These are phyloP conservation scores for Mola mola DNA, from an alignment of 2,113 vertebrate genomes.

Conservation along the genomic window DNA sequence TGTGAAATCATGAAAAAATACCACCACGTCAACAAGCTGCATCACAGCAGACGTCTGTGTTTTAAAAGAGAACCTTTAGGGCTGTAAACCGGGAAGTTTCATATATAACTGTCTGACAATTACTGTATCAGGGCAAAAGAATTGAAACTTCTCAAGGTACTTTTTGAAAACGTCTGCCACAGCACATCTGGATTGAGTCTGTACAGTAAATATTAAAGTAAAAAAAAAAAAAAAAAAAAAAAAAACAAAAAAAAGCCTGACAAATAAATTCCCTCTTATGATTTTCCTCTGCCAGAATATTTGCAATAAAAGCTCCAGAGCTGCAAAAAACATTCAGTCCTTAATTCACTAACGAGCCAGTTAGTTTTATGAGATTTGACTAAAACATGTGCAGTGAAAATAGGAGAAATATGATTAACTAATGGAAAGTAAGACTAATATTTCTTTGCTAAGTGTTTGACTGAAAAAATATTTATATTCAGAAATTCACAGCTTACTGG, in stretches of 20 bases:
- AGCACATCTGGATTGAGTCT: slow-evolving; percentile 22
- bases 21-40: too few species aligned
- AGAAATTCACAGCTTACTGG: too few species aligned
- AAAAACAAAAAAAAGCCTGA: slow-evolving; percentile 5
- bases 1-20: too few species aligned
- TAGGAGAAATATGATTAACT: slow-evolving; percentile 18
- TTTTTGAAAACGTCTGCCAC: too few species aligned
- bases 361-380: slow-evolving; percentile 26
- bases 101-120: too few species aligned
- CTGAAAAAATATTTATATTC: too few species aligned
- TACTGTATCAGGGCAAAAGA: too few species aligned
- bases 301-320: slow-evolving; percentile 21
- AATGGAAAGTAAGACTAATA: slow-evolving; percentile 20
- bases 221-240: slow-evolving; percentile 25
- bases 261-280: slow-evolving; percentile 22
- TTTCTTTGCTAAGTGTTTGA: neutral
- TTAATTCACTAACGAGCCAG: slow-evolving; percentile 33
- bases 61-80: too few species aligned
- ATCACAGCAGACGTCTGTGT: too few species aligned
- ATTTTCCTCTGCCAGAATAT: neutral
- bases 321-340: slow-evolving; percentile 11
- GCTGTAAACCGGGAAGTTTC: too few species aligned
- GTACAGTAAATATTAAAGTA: slow-evolving; percentile 8
- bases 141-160: too few species aligned
- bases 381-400: slow-evolving; percentile 10